Base-by-base conservation (phyloP, 2,888 invertebrate species). In the Sphaeridia pumilis region DNA sequence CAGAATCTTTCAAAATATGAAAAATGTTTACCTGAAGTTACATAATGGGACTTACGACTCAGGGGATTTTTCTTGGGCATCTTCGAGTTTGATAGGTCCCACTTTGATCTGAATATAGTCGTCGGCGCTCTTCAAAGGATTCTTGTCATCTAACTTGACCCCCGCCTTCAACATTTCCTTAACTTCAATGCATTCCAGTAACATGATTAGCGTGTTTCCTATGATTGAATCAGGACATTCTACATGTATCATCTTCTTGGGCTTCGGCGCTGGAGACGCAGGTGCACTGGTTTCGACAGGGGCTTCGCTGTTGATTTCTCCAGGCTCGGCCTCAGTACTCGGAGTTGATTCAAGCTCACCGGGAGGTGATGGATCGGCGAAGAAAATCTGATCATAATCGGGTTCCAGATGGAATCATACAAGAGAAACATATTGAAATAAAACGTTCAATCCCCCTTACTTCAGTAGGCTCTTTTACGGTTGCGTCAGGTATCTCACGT, bases 181-280 rank as follows among this genome's bases (percentile, higher is more conserved):
- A 17, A 63, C 49, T 31, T 63, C 63, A 10, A 51, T 28, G 26
- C 59, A 57, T 25, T 64, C 61, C 43, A 64, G 42, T 3, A 64
- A 56, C 44, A 64, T 49, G 3, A 64, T 54, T 2, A 62, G 49
- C 4, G 60, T 64, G 43, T 64, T 60, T 7, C 64, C 64, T 31
- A 60, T 49, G 1, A 62, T 21, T 1, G 57, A 59, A 1, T 45
- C 45, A 7, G 64, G 60, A 21, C 60, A 43, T 12, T 46, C 48
- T 4, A 64, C 52, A 7, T 50, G 49, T 21, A 64, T 49, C 55
- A 55, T 61, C 43, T 56, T 57, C 10, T 54, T 36, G 10, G 43
- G 46, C 22, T 49, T 47, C 34, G 28, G 27, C 17, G 27, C 46
- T 12, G 49, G 36, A 20, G 38, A 12, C 10, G 14, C 24, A n/a